These are phyloP conservation scores for Ceraclea dissimilis DNA, from an alignment of 2,888 invertebrate species.

Conservation along the genomic window DNA sequence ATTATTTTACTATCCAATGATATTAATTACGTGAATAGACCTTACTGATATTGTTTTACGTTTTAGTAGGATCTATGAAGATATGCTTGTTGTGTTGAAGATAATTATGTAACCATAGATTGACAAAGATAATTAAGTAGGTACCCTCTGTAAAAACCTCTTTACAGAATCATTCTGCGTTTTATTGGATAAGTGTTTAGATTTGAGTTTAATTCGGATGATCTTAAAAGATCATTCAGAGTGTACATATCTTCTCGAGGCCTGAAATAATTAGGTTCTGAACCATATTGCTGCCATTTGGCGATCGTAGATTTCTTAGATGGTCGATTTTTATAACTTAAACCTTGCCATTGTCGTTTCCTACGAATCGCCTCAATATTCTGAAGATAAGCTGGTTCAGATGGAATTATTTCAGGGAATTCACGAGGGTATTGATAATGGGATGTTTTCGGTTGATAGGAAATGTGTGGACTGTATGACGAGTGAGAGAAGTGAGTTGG, in stretches of 20 bases:
- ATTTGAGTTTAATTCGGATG: slow-evolving; percentile 43
- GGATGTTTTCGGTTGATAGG: slow-evolving; percentile 46
- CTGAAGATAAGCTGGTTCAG: slow-evolving; percentile 42
- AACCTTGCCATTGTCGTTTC: slow-evolving; percentile 38
- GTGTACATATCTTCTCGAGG: slow-evolving; percentile 53
- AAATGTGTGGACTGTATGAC: slow-evolving; percentile 17
- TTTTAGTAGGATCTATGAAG: no score
- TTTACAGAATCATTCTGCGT: slow-evolving; percentile 55
- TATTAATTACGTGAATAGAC: no score
- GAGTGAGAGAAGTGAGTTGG: slow-evolving; percentile 35
- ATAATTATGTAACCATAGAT: no score
- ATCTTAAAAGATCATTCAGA: slow-evolving; percentile 49
- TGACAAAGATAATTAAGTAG: no score
- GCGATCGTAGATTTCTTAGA: slow-evolving; percentile 56
- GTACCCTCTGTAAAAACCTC: no score
- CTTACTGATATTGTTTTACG: no score
- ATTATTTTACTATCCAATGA: no score
- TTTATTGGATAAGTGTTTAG: slow-evolving; percentile 49
- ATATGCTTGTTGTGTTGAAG: no score
- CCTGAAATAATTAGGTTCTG: slow-evolving; percentile 35
- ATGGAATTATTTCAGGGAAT: slow-evolving; percentile 39
- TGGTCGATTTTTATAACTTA: slow-evolving; percentile 36
- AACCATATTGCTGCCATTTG: slow-evolving; percentile 46
- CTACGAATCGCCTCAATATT: slow-evolving; percentile 42
- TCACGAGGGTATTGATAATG: slow-evolving; percentile 38